Base-by-base conservation (phyloP, 2,113 vertebrate genomes). In the Reinhardtius hippoglossoides region DNA sequence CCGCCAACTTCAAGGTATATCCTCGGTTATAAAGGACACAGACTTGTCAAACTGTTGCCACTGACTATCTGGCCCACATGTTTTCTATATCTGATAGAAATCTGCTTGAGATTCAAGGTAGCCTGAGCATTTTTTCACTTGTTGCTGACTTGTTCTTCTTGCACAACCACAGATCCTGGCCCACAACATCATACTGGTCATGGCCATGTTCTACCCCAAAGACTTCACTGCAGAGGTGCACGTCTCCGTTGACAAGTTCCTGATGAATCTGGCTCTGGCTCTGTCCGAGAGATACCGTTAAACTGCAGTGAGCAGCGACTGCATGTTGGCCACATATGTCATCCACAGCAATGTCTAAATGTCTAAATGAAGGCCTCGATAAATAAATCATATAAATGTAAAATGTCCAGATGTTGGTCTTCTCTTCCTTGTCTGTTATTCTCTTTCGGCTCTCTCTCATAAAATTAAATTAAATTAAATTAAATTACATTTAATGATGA, bases 1-100 rank as follows among this genome's bases (percentile, higher is more conserved):
- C 96, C 0, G 92, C 94, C 61, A 97, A 97, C 95, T 97, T 97
- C 89, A 95, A 93, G 92, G 96, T 96, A 87, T 50, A 42, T 3
- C 10, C 40, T 42, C 12, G 12, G 3, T 13, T 42, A 42, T 3
- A 37, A 40, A 40, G 37, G 9, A 40, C 37, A 40, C 37, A 40
- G 37, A 40, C 37, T 27, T 27, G 3, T 27, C 27, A 27, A 27
- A 27, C 27, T 27, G 4, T 27, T 27, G 27, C 4, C 6, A 31
- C 31, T 31, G 31, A 6, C 31, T 31, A 6, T 31, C 5, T 31
- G 31, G 6, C 31, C 31, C 31, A 31, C 35, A 37, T 37, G 9
- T 37, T 37, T 37, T 4, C 35, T 37, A 9, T 37, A 37, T 37
- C 2, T 31, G 31, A 31, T 7, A 7, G 31, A n/a, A 52, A 52